A percentile compares a stretch with the other conserved stretches of the same genome.
phyloP scores from a whole-genome alignment of 2,113 vertebrate species.

The Corythoichthys intestinalis region DNA sequence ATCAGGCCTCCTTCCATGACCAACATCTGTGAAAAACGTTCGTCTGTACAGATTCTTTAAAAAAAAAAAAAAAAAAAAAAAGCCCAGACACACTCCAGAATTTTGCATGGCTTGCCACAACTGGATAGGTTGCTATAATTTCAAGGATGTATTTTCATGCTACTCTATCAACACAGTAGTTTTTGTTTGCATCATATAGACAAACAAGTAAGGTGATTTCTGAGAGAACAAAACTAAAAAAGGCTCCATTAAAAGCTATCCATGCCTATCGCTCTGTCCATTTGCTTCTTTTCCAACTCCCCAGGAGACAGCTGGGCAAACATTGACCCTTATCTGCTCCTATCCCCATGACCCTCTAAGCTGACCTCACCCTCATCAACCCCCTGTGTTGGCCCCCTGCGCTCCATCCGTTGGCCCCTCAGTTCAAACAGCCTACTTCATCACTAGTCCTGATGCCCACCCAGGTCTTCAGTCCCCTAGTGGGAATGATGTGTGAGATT shows the following conservation, averaged over 20 bases:
- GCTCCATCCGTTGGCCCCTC: conserved; percentile 31
- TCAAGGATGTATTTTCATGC: neutral
- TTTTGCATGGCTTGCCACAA: neutral
- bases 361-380: conserved; percentile 28
- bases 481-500: conserved; percentile 18
- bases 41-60: neutral
- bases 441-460: conserved; percentile 50
- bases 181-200: neutral
- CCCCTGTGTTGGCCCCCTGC: conserved; percentile 20
- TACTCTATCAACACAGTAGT: neutral
- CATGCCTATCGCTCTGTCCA: neutral
- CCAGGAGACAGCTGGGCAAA: conserved; percentile 63
- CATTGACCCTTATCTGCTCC: conserved; percentile 46
- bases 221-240: neutral
- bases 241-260: neutral
- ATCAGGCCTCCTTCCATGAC: neutral
- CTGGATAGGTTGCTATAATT: neutral
- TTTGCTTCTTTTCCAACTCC: conserved; percentile 26
- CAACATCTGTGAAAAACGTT: neutral
- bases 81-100: neutral
- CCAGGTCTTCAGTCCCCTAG: conserved; percentile 42
- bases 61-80: neutral
- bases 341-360: conserved; percentile 45
- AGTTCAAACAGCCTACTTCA: conserved; percentile 29
- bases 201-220: neutral